Base-by-base conservation (phyloP, 2,888 invertebrate species). In the Amiota mariae region DNA sequence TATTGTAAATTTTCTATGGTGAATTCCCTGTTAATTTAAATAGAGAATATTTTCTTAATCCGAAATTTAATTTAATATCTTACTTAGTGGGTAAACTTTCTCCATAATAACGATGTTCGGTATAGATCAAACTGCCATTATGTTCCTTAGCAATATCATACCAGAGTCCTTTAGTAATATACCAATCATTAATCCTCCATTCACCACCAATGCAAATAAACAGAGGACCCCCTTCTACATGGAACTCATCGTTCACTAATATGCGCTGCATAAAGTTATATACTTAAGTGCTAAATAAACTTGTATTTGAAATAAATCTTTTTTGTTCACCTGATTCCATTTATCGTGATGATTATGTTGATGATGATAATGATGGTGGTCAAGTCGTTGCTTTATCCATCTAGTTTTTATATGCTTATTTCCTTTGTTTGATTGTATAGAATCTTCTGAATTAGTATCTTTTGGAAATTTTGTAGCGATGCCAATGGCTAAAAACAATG, bases 81-180 rank as follows among this genome's bases (percentile, higher is more conserved):
- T 89, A 95, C 95, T 78, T 79, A 18, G 92, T 93, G 0, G 95
- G 95, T 77, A 91, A 91, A 76, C 94, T 95, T 51, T 91, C 81
- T 3, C 96, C 96, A 84, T 95, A 96, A 88, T 92, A 96, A 76
- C 96, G 91, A 87, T 96, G 96, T 85, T 96, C 96, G 0, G 95
- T 92, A 79, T 93, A 93, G 83, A 94, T 93, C 79, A 94, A 89
- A 0, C 92, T 91, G 0, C 94, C 95, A 2, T 90, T 89, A 76
- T 93, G 90, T 8, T 87, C 78, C 61, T 84, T 77, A 0, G 93
- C 94, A 78, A 93, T 88, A 67, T 93, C 92, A 73, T 91, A 90
- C 80, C 93, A 93, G 70, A 93, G 90, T 2, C 95, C 95, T 0
- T 84, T 86, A 24, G 84, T 83, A 78, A 94, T 88, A 91, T 92